Base-by-base conservation (phyloP, 2,888 invertebrate genomes). In the Drosophila anomalata region DNA sequence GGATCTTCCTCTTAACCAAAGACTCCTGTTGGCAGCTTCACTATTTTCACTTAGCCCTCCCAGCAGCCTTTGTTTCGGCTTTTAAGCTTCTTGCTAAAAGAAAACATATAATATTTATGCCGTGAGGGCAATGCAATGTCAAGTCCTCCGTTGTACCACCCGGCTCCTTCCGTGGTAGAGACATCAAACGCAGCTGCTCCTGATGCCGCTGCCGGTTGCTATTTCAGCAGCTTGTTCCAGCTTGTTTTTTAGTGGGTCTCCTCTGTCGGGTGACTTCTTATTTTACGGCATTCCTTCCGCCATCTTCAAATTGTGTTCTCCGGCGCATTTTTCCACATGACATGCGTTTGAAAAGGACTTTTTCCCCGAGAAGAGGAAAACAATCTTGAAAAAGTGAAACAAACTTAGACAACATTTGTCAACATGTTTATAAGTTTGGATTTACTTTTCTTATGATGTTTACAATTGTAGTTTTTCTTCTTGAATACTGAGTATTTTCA, bases 111-210 rank as follows among this genome's bases (percentile, higher is more conserved):
- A 47, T 47, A 63, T 65, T 63, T 54, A 33, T 54, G 54, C 39
- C 46, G 47, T 29, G 39, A 47, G 54, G 39, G 39, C 65, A 65
- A 62, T 79, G 76, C 76, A 79, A 57, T 71, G 46, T 36, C 69
- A 60, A 31, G 48, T 12, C 54, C 52, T 22, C 22, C n/a, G 17
- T 48, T 53, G 60, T 24, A 55, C 51, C 24, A 50, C 48, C 24
- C 7, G 22, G 22, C 4, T 46, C 44, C 31, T 26, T 47, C 22
- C 29, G 5, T 14, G 63, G 58, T 51, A 58, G 48, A 50, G 63
- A 66, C 76, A 79, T 83, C 80, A 83, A 74, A 76, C 72, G 77
- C 79, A 82, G 83, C 78, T 79, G 79, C 70, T 75, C 31, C 26
- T n/a, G 44, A 50, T 26, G 42, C 39, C 61, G 8, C 26, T 20